phyloP scores from a whole-genome alignment of 2,113 vertebrate genomes.

The Coptodon rendalli region DNA sequence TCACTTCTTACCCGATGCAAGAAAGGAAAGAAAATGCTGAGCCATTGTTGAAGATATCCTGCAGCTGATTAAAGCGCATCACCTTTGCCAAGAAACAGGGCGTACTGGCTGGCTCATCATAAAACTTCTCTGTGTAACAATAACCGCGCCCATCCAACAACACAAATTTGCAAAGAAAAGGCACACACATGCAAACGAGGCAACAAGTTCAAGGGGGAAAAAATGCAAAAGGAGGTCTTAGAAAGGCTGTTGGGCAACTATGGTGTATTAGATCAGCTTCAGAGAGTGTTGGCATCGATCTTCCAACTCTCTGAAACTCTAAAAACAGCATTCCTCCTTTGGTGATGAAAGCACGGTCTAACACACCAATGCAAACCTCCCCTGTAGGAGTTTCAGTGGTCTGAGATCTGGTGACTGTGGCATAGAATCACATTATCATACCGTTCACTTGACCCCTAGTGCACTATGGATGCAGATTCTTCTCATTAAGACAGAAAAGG shows the following conservation, averaged over 20 bases:
- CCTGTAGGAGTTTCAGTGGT: not conserved
- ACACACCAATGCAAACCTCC: not conserved
- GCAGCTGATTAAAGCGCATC: conserved; percentile 45
- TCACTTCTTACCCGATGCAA: not conserved
- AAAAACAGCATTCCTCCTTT: not conserved
- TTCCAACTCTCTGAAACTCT: not conserved
- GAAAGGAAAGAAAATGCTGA: not conserved
- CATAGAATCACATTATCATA: not conserved
- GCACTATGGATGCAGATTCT: not conserved
- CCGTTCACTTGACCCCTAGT: not conserved
- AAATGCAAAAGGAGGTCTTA: not conserved
- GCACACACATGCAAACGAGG: not conserved
- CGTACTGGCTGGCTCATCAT: conserved; percentile 60
- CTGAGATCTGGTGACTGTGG: not conserved
- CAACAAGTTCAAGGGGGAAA: not conserved
- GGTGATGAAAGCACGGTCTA: not conserved
- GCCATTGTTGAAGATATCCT: conserved; percentile 19
- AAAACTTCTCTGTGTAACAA: conserved; percentile 11
- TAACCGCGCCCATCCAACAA: conserved; percentile 32
- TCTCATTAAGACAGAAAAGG: not conserved
- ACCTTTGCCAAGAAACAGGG: conserved; percentile 53
- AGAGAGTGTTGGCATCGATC: not conserved
- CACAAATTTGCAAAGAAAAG: conserved; percentile 6
- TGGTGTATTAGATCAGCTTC: not conserved
- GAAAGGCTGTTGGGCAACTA: not conserved